These are phyloP conservation scores for Sussaba pulchella DNA, from an alignment of 2,888 invertebrate species.

Conservation along the genomic window DNA sequence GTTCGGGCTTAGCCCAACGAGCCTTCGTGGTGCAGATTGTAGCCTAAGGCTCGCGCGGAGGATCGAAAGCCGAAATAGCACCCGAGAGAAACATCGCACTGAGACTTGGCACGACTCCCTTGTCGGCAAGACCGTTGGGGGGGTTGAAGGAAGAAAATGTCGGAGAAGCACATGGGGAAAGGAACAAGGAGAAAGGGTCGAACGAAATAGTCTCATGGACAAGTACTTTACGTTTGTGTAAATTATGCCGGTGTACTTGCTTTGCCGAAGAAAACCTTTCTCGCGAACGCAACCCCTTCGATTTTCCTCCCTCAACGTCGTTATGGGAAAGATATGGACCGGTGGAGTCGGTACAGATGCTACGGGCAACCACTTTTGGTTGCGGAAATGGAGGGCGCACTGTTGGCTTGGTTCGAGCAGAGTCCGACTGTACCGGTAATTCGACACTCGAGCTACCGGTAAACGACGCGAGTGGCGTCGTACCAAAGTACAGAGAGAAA, in stretches of 20 bases:
- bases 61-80: conserved; percentile 62
- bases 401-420: no score
- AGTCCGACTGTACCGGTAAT: no score
- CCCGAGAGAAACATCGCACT: conserved; percentile 25
- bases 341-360: background rate
- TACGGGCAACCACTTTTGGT: conserved; percentile 12
- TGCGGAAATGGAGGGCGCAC: conserved; percentile 27
- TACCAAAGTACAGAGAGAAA: no score
- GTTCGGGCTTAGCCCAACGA: no score
- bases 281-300: conserved; percentile 23
- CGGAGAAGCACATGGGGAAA: background rate
- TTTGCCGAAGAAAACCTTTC: background rate
- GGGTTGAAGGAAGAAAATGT: conserved; percentile 4
- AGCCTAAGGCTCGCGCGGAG: no score
- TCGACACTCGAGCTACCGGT: no score
- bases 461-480: no score
- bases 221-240: background rate
- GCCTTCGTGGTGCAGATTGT: no score
- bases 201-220: background rate
- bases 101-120: conserved; percentile 63
- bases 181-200: conserved; percentile 25
- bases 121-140: conserved; percentile 15
- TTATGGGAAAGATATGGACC: conserved; percentile 39
- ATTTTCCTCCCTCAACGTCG: conserved; percentile 15
- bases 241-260: conserved; percentile 2